Base-by-base conservation (phyloP, 2,888 invertebrate genomes). In the Phorcus lineatus region DNA sequence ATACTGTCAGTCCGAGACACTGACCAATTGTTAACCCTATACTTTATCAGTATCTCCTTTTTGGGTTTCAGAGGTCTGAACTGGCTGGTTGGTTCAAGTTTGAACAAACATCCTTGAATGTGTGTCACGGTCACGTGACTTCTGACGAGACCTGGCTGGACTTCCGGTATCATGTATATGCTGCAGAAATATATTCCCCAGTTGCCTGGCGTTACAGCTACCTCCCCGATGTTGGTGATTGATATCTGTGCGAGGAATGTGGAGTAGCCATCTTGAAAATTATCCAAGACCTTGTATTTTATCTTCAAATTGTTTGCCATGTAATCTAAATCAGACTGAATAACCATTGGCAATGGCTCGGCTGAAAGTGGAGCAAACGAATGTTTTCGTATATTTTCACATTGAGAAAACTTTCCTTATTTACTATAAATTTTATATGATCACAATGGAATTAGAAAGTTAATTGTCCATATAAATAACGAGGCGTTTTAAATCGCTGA, bases 111-210 rank as follows among this genome's bases (percentile, higher is more conserved):
- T 16, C 40, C 78, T 19, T 78, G 40, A 13, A 52, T 22, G 47
- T 53, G 22, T n/a, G 24, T 52, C 11, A 52, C 19, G 2, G 19
- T 74, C 24, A 74, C 28, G 31, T 67, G 24, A 28, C 17, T 16
- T 28, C 19, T 28, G 22, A 31, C 67, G 6, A 67, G 16, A 16
- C 74, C 74, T 11, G 52, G 16, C 52, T 52, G 24, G 16, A 52
- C 24, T 19, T 74, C 52, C 9, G 17, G 47, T 19, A 74, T 19
- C 52, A 66, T 17, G 55, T 53, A 24, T 19, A 66, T 82, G 78
- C 82, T 84, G 74, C 86, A 85, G 47, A 90, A 88, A 66, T 88
- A 89, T n/a, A 91, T 84, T 24, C 79, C 85, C 91, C 90, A 91
- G 76, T 85, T 85, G 22, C 88, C 89, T 0, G 80, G 54, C 3